Evolutionary conservation across 2,888 invertebrate genomes (phyloP), one percentile per base, ranked within the genome.

Genomic region (Tetanocera ferruginea): DNA sequence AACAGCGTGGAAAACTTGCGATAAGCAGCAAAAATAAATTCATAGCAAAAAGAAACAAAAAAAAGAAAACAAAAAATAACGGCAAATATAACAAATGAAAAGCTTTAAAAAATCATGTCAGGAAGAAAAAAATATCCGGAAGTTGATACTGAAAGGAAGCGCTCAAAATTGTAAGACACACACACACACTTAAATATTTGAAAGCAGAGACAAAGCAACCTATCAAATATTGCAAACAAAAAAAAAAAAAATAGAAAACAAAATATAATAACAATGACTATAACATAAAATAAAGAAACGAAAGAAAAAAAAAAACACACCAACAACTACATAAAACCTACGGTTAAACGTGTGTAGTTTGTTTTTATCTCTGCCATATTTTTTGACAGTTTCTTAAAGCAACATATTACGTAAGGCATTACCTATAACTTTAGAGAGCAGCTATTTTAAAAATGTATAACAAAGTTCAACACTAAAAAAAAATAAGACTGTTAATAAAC

Each of bases 1-100:
- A 86, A 85, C 85, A 86, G 85, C 82, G 85, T 83, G 86, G 86
- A 86, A 86, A 85, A 83, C 83, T 81, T 80, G 82, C 82, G 86
- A 86, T 86, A 86, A 86, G 84, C 80, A 79, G 72, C 80, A 75
- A 72, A 70, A 62, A 70, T 31, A 51, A 79, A 66, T 5, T 66
- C 66, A 3, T 9, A 23, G 2, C 31, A 64, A 64, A 64, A 66
- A 9, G 0, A 67, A 37, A 67, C 49, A 37, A 67, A 62, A 23
- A 62, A 34, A 55, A 5, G 19, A 5, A 14, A 55, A 55, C 5
- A 55, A 55, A 55, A 55, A 55, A 64, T 31, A 37, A 4, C 69
- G 6, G 3, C 51, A 28, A 49, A 25, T 49, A 69, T n/a, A 67
- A 67, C 67, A 67, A 67, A 19, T 28, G 31, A 31, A 37, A 67